A percentile compares a stretch with the other conserved stretches of the same genome.
These are phyloP conservation scores for Meandrusa payeni DNA, from an alignment of 2,888 invertebrate genomes.

Conservation along the genomic window DNA sequence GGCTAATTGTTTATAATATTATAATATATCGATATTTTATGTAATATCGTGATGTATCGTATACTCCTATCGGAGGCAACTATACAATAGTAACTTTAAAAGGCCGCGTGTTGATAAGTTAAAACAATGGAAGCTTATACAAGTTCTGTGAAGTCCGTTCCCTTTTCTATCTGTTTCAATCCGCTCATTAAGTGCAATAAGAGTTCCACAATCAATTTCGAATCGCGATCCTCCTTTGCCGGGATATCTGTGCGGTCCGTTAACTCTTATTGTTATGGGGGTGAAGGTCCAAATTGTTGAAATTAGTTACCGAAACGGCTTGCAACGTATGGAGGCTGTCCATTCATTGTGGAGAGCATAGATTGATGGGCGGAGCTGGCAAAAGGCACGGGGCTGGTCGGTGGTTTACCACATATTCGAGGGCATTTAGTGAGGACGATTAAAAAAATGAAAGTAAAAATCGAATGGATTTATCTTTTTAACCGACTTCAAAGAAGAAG, in stretches of 20 bases:
- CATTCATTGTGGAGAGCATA: constrained; percentile 74
- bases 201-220: constrained; percentile 74
- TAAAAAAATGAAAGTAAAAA: no score
- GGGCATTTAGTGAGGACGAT: constrained; percentile 44
- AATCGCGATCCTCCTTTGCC: constrained; percentile 49
- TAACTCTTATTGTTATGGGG: constrained; percentile 28
- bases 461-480: no score
- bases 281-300: constrained; percentile 37
- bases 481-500: no score
- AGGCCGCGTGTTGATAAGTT: constrained; percentile 16
- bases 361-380: constrained; percentile 70
- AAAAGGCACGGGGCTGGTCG: constrained; percentile 43
- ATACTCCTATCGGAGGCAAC: not conserved
- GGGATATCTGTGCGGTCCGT: constrained; percentile 30
- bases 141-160: constrained; percentile 33
- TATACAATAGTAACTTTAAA: constrained; percentile 15
- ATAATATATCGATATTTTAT: no score
- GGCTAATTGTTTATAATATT: no score
- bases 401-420: constrained; percentile 58
- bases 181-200: constrained; percentile 75
- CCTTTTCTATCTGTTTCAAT: constrained; percentile 70
- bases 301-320: constrained; percentile 30
- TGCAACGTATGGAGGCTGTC: constrained; percentile 57
- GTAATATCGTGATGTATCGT: no score
- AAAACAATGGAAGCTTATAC: constrained; percentile 23